Percentiles rank a stretch among this genome's conserved stretches.
Conservation (phyloP, 2,113 vertebrate genomes). For the Callionymus lyra region DNA sequence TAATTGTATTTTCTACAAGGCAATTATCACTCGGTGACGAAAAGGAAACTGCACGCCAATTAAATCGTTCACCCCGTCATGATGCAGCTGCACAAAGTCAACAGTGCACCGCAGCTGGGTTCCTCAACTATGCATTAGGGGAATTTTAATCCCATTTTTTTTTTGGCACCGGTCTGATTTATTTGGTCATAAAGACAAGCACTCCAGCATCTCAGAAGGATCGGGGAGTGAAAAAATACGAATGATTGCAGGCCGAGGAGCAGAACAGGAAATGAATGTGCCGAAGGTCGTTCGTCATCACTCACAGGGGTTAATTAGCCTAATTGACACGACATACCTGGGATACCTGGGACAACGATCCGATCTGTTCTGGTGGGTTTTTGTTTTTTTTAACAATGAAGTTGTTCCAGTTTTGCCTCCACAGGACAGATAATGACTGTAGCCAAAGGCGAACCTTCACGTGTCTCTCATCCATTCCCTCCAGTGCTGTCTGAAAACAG, state of each 20-base stretch:
- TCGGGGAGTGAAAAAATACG: conserved; percentile 44
- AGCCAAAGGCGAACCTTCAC: conserved; percentile 39
- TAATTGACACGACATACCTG: conserved; percentile 31
- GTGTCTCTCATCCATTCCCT: conserved; percentile 45
- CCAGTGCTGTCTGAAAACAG: conserved; percentile 56
- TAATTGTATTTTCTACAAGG: conserved; percentile 38
- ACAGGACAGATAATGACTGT: conserved; percentile 13
- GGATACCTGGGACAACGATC: conserved; percentile 30
- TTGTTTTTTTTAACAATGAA: too few species aligned
- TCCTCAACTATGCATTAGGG: conserved; percentile 65
- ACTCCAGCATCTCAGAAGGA: conserved; percentile 49
- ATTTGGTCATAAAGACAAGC: conserved; percentile 68
- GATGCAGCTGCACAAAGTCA: conserved; percentile 70
- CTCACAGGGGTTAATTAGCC: conserved; percentile 37
- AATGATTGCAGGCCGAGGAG: conserved; percentile 39
- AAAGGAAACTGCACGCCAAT: conserved; percentile 38
- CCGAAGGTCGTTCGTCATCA: conserved; percentile 26
- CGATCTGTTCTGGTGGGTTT: neutral
- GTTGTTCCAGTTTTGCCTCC: neutral
- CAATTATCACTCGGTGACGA: conserved; percentile 55
- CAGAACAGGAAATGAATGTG: conserved; percentile 57
- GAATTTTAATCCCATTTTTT: conserved; percentile 72
- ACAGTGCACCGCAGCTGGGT: conserved; percentile 68
- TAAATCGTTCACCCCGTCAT: conserved; percentile 43
- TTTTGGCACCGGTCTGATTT: conserved; percentile 67